These are phyloP conservation scores for Tillus elongatus DNA, from an alignment of 2,888 invertebrate genomes.

Conservation along the genomic window DNA sequence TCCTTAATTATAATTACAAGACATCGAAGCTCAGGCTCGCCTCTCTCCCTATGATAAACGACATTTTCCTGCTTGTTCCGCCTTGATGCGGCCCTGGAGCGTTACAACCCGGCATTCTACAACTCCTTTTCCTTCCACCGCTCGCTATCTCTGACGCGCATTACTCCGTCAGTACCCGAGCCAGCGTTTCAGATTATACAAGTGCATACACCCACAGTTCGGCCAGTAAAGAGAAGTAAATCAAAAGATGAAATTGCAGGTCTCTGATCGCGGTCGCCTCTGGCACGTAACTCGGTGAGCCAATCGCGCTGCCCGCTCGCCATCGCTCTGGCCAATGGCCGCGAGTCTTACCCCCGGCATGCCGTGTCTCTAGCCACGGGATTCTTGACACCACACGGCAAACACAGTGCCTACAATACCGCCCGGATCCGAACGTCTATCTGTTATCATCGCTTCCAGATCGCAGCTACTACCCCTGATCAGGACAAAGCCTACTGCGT, in stretches of 20 bases:
- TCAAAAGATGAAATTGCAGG: constrained; percentile 41
- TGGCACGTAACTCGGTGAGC: constrained; percentile 40
- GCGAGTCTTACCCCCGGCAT: constrained; percentile 40
- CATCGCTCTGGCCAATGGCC: constrained; percentile 41
- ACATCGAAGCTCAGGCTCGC: no score
- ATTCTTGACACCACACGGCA: constrained; percentile 29
- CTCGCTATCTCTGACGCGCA: no score
- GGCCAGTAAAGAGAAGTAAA: constrained; percentile 33
- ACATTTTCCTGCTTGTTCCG: no score
- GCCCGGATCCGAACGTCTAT: constrained; percentile 35
- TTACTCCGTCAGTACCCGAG: background rate
- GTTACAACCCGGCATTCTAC: no score
- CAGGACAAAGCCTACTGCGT: no score
- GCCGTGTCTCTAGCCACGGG: constrained; percentile 36
- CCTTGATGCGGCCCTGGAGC: no score
- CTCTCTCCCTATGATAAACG: no score
- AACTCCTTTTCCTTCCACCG: no score
- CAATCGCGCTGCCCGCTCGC: constrained; percentile 37
- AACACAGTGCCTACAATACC: constrained; percentile 37
- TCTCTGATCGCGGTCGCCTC: constrained; percentile 38
- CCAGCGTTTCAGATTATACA: no score
- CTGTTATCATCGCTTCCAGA: no score
- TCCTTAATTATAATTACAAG: no score
- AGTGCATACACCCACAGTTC: constrained; percentile 33
- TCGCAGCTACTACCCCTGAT: no score